phyloP scores from a whole-genome alignment of 1,140 invertebrate genomes.

The Platorchestia sp. region DNA sequence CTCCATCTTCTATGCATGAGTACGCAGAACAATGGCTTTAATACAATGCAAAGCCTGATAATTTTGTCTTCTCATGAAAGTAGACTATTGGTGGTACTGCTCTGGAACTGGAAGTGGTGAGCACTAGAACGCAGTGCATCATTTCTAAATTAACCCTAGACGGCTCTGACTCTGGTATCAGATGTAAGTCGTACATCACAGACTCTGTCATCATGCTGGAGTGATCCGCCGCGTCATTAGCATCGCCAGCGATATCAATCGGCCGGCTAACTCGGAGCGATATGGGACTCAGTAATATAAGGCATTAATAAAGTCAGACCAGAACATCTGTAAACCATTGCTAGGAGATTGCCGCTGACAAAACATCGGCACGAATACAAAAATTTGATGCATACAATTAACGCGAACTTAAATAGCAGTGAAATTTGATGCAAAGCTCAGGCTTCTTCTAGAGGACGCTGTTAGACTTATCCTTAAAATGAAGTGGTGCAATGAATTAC shows the following conservation, averaged over 20 bases:
- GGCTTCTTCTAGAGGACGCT: neutral
- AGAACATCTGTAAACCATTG: neutral
- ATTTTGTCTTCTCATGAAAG: neutral
- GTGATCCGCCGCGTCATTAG: neutral
- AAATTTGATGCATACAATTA: neutral
- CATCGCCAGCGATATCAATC: neutral
- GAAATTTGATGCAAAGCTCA: neutral
- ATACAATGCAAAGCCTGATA: neutral
- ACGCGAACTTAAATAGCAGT: neutral
- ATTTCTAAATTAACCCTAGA: neutral
- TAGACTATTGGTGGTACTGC: neutral
- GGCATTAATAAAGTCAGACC: neutral
- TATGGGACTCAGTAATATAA: too few species aligned
- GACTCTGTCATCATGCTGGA: neutral
- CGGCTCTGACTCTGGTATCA: neutral
- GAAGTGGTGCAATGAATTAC: neutral
- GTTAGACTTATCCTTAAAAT: neutral
- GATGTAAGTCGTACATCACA: neutral
- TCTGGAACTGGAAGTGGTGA: too few species aligned
- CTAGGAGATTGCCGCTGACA: neutral
- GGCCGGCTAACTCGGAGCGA: neutral
- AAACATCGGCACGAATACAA: neutral
- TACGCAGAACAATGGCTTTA: neutral
- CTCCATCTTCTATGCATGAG: neutral
- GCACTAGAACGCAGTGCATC: neutral